Percentiles rank a stretch among this genome's conserved stretches.
Evolutionary conservation across 2,888 invertebrate genomes (phyloP).

Genomic region (Priocnemis perturbator): DNA sequence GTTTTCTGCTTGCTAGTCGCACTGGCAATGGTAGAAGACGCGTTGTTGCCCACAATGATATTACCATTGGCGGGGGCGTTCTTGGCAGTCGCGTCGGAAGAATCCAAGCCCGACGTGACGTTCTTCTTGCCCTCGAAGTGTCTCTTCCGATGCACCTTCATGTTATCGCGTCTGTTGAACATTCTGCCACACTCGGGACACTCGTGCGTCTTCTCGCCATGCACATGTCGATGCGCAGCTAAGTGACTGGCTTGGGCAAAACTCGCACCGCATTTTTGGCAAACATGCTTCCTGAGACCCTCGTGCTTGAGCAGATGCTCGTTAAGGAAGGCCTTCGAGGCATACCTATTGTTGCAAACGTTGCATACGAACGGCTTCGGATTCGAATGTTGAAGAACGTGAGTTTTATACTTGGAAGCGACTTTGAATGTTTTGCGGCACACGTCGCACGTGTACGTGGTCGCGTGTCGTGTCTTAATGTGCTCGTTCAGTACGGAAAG

Average conservation of each 20-base stretch:
- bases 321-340: conserved; percentile 72
- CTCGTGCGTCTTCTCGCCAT: conserved; percentile 72
- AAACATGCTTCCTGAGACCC: conserved; percentile 71
- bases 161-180: conserved; percentile 73
- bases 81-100: too few species aligned
- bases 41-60: conserved; percentile 26
- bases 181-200: conserved; percentile 73
- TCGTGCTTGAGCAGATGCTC: conserved; percentile 73
- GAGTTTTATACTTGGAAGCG: conserved; percentile 71
- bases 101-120: too few species aligned
- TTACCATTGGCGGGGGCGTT: conserved; percentile 36
- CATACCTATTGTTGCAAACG: conserved; percentile 72
- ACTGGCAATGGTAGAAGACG: conserved; percentile 28
- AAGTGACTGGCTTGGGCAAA: conserved; percentile 74
- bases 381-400: conserved; percentile 71
- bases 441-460: conserved; percentile 71
- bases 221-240: conserved; percentile 72
- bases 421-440: conserved; percentile 73
- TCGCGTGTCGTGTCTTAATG: conserved; percentile 71
- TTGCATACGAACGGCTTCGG: conserved; percentile 72
- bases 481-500: conserved; percentile 71
- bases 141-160: conserved; percentile 73
- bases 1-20: conserved; percentile 41
- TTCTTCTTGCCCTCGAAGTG: conserved; percentile 60
- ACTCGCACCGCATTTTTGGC: conserved; percentile 70